phyloP scores from a whole-genome alignment of 2,888 invertebrate genomes.

The Allygus modestus region DNA sequence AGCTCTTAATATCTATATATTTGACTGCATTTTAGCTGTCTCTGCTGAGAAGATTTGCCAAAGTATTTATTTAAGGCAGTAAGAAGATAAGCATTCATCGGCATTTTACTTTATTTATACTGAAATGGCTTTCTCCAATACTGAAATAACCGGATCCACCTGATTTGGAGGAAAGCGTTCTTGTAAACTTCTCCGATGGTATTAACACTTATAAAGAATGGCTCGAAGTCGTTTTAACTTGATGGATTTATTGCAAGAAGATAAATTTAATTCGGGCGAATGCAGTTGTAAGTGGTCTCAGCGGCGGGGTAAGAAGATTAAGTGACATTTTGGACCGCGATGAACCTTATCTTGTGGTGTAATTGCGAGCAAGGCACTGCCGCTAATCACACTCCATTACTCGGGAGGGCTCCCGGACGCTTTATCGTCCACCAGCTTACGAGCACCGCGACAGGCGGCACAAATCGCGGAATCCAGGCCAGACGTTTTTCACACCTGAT shows the following conservation, averaged over 20 bases:
- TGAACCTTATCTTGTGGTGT: neutral
- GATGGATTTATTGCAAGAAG: neutral
- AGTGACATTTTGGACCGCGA: neutral
- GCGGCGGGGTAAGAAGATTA: neutral
- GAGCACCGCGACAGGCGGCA: neutral
- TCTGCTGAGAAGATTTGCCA: no score
- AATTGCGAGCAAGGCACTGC: neutral
- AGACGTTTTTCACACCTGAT: neutral
- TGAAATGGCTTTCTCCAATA: no score
- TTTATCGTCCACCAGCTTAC: neutral
- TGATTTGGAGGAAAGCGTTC: no score
- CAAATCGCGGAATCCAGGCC: neutral
- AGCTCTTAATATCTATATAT: no score
- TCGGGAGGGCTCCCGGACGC: neutral
- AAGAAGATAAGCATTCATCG: no score
- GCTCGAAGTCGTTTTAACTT: neutral
- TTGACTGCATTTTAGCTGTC: no score
- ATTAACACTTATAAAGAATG: no score
- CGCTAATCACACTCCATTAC: neutral
- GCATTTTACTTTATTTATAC: no score
- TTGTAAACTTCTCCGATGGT: no score
- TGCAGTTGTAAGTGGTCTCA: conserved; percentile 2
- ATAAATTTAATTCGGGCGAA: neutral
- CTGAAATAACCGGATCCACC: no score
- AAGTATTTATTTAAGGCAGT: no score